Base-by-base conservation (phyloP, 92 coral and sea anemone genomes). In the Porites evermanni region DNA sequence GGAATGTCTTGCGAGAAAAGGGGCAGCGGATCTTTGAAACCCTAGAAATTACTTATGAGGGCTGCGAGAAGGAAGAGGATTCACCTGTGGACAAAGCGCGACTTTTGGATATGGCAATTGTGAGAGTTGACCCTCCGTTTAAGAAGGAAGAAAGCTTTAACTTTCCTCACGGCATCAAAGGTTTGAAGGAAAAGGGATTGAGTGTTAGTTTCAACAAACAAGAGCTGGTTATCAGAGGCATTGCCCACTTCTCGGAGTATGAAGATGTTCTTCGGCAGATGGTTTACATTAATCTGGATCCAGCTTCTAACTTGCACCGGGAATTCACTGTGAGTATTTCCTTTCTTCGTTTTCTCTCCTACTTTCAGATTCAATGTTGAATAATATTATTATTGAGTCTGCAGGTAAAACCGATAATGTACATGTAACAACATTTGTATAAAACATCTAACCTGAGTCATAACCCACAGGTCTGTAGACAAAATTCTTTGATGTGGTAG, bases 161-260 rank as follows among this genome's bases (percentile, higher is more conserved):
- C 74, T 90, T 95, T 83, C 97, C 98, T 0, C 86, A 85, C 19
- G 90, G 90, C 14, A 75, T 78, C 32, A 71, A 78, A 13, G 93
- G 86, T 8, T 79, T 95, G 80, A 92, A 95, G 75, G 91, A 93
- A 77, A 87, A 78, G 20, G 94, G 90, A 26, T 79, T 97, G 64
- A 89, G 79, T 52, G 86, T 93, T 53, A 86, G 90, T 79, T 86
- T 76, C 24, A 90, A 78, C 73, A 80, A 90, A 12, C 80, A 90
- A 59, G 98, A 97, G 17, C 63, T 97, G 20, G 84, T 93, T 6
- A 90, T 97, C 53, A 88, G 97, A 58, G 99, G 99, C 24, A 82
- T 97, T 53, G 99, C 98, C 6, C 93, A 92, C 80, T 88, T 75
- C 44, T 82, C 89, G 64, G 95, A 94, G 29, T 97, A 97, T 51